Percentiles rank a stretch among this genome's conserved stretches.
phyloP scores from a whole-genome alignment of 2,888 invertebrate genomes.

The Idaea aversata region DNA sequence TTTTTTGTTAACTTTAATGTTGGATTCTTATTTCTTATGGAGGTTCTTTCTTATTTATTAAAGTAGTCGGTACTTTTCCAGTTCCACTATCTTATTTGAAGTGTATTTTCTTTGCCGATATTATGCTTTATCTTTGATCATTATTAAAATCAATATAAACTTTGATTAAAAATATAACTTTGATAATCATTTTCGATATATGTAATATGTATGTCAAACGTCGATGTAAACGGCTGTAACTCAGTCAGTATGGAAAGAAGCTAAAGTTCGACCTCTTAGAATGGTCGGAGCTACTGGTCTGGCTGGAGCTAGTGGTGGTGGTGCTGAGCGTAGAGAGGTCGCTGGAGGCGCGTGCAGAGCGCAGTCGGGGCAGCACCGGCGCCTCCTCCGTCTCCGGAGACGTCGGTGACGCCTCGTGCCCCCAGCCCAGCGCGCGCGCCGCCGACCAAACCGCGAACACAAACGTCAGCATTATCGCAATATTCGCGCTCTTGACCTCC shows the following conservation, averaged over 20 bases:
- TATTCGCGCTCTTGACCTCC: conserved; percentile 51
- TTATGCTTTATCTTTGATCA: neutral
- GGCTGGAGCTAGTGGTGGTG: conserved; percentile 74
- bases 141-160: too few relatives aligned
- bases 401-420: conserved; percentile 49
- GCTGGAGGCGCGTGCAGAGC: conserved; percentile 74
- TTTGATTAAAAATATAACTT: neutral
- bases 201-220: neutral
- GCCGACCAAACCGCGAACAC: conserved; percentile 83
- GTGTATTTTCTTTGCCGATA: neutral
- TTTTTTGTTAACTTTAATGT: neutral
- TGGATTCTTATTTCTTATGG: neutral
- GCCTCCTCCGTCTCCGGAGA: conserved; percentile 67
- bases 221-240: neutral
- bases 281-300: conserved; percentile 67
- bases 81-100: neutral
- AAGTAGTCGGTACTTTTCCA: neutral
- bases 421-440: conserved; percentile 80
- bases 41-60: neutral
- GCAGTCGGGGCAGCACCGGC: conserved; percentile 68
- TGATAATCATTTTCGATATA: neutral
- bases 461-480: conserved; percentile 81
- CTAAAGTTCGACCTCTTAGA: conserved; percentile 64
- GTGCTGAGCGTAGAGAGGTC: conserved; percentile 75
- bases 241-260: neutral